Conservation (phyloP, 2,888 invertebrate species). For the Plebejus anna region DNA sequence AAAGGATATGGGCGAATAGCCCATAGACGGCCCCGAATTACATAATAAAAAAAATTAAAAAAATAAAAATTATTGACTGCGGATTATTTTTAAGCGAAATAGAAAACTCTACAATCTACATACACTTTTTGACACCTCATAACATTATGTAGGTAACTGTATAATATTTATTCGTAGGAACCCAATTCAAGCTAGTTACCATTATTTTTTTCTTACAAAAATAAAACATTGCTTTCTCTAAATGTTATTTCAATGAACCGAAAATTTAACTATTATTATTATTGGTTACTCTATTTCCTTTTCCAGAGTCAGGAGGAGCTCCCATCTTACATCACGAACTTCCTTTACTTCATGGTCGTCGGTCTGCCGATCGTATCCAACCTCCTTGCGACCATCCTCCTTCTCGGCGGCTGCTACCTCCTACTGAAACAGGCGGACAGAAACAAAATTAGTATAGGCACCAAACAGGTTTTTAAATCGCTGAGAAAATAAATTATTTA, state of each 20-base stretch:
- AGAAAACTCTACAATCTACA: background rate
- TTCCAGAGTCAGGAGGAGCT: conserved; percentile 20
- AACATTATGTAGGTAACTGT: too few species aligned
- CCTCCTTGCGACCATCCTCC: background rate
- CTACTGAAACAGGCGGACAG: background rate
- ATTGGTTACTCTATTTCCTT: background rate
- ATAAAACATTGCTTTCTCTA: too few species aligned
- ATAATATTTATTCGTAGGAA: too few species aligned
- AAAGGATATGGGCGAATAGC: too few species aligned
- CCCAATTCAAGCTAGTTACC: too few species aligned
- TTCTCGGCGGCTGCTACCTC: background rate
- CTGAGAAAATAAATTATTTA: conserved; percentile 17
- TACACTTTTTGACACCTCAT: too few species aligned
- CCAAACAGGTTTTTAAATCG: background rate
- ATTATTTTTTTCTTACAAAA: too few species aligned
- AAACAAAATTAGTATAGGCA: conserved; percentile 4
- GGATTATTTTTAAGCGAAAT: background rate
- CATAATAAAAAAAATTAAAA: too few species aligned
- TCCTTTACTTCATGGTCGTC: conserved; percentile 16
- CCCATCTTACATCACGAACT: conserved; percentile 16
- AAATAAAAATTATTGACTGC: too few species aligned
- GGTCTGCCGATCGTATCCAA: conserved; percentile 16
- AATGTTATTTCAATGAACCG: too few species aligned
- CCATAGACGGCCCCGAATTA: too few species aligned
- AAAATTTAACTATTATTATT: too few species aligned